Conservation (phyloP, 2,888 invertebrate genomes). For the Oscheius myriophilus region DNA sequence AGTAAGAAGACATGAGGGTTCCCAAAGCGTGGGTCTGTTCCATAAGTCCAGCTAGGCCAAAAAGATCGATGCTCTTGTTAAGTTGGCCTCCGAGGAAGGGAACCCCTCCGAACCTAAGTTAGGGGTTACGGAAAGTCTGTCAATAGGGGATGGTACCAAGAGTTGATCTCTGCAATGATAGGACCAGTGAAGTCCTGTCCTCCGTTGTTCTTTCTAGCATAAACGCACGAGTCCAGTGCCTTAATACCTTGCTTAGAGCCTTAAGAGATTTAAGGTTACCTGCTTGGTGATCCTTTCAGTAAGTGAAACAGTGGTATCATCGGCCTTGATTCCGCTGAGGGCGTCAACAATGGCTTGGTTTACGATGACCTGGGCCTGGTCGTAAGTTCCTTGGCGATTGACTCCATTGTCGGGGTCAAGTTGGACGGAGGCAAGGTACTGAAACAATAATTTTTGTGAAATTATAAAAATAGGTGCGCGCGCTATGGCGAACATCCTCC, state of each 20-base stretch:
- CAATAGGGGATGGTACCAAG: too few species aligned
- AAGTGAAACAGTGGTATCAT: constrained; percentile 31
- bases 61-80: constrained; percentile 31
- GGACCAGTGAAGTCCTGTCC: constrained; percentile 7
- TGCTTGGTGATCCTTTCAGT: constrained; percentile 58
- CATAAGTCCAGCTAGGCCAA: constrained; percentile 39
- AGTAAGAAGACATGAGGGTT: constrained; percentile 51
- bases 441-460: constrained; percentile 3
- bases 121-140: too few species aligned
- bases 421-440: constrained; percentile 43
- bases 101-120: constrained; percentile 41
- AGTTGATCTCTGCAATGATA: background rate
- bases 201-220: constrained; percentile 16
- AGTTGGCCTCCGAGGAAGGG: constrained; percentile 45
- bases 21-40: constrained; percentile 52
- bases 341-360: constrained; percentile 45
- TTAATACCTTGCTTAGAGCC: background rate
- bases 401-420: constrained; percentile 24
- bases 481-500: too few species aligned
- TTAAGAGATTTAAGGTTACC: constrained; percentile 30
- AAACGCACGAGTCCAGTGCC: constrained; percentile 43
- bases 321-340: constrained; percentile 40
- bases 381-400: constrained; percentile 58
- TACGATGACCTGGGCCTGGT: constrained; percentile 58
- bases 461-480: too few species aligned